Conservation (phyloP, 2,113 vertebrate species). For the Pseudopodoces humilis region DNA sequence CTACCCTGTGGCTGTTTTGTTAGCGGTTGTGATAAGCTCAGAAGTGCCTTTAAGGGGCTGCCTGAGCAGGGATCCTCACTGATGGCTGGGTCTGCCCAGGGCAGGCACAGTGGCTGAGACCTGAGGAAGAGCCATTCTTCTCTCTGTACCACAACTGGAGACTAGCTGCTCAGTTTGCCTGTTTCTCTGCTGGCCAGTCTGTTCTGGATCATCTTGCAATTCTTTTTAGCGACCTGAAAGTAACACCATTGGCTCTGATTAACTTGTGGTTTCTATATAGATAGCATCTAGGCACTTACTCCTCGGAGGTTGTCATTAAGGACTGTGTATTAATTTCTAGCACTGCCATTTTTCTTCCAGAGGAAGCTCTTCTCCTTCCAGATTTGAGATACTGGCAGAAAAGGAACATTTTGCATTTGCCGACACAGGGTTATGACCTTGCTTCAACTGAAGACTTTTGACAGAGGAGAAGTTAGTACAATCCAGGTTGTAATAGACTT, state of each 20-base stretch:
- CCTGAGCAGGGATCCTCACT: background rate
- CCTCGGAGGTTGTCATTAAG: background rate
- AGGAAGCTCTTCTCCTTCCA: background rate
- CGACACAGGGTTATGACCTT: background rate
- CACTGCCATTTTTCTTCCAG: background rate
- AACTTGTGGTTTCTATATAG: background rate
- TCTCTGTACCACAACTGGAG: background rate
- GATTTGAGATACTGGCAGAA: background rate
- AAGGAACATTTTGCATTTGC: background rate
- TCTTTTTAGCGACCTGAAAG: background rate
- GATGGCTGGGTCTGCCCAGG: background rate
- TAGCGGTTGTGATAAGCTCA: background rate
- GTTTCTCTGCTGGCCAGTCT: background rate
- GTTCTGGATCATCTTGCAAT: background rate
- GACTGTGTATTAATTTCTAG: background rate
- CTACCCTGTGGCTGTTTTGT: background rate
- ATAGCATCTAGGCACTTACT: background rate
- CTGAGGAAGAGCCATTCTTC: background rate
- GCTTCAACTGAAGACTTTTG: background rate
- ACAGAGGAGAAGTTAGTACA: background rate
- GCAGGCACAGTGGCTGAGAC: rapidly evolving
- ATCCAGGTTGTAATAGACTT: background rate
- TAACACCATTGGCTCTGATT: background rate
- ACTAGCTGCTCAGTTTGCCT: background rate
- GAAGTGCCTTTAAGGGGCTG: background rate